Evolutionary conservation across 1,140 invertebrate species (phyloP).

Genomic region (Dermatophagoides farinae): DNA sequence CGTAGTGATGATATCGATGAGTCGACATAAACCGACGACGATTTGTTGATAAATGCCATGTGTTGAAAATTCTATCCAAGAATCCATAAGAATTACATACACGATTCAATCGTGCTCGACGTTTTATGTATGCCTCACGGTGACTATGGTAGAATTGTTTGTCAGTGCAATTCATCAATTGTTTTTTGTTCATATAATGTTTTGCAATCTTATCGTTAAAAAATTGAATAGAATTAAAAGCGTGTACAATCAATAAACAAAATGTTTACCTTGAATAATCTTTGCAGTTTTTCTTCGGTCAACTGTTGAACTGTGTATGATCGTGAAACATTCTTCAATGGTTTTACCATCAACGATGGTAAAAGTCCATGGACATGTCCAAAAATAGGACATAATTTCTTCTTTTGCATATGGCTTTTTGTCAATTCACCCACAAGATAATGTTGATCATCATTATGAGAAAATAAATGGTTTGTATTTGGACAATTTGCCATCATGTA

Average conservation of each 20-base stretch:
- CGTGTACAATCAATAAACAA: background rate
- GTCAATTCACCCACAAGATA: no score
- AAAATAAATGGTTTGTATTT: no score
- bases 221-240: no score
- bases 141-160: no score
- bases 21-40: background rate
- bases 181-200: no score
- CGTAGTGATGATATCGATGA: background rate
- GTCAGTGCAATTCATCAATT: no score
- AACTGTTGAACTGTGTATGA: background rate
- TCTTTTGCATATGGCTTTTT: no score
- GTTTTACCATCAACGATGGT: background rate
- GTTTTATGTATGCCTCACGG: background rate
- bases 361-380: background rate
- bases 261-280: background rate
- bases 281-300: background rate
- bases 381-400: no score
- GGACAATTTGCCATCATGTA: no score
- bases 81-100: background rate
- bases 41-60: background rate
- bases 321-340: background rate
- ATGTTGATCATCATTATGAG: no score
- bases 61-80: background rate
- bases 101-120: background rate
- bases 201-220: no score